Conservation (phyloP, 2,113 vertebrate species). For the Psephotus haematonotus region DNA sequence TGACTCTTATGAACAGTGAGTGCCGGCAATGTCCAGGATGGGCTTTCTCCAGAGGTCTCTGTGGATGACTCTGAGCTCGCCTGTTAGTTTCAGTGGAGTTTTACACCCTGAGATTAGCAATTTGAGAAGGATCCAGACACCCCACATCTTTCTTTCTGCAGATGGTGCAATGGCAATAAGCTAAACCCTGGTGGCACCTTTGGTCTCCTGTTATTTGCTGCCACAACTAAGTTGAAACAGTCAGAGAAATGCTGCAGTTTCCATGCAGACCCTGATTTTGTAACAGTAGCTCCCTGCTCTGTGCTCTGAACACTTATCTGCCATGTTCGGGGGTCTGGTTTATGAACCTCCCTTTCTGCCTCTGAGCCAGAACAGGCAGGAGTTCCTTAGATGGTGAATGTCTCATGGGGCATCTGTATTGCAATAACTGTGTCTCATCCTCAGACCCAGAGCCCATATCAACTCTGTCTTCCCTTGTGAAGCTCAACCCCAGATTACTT, state of each 20-base stretch:
- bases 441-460: background rate
- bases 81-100: background rate
- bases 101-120: background rate
- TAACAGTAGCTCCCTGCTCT: background rate
- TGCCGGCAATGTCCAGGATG: background rate
- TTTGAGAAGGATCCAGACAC: background rate
- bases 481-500: background rate
- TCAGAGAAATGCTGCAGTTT: background rate
- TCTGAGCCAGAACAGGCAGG: background rate
- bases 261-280: background rate
- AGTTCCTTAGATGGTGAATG: background rate
- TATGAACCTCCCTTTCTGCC: background rate
- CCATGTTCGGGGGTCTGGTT: background rate
- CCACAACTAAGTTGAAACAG: background rate
- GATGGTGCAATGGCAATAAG: background rate
- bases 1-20: fast-evolving
- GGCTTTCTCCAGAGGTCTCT: background rate
- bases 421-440: background rate
- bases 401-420: background rate
- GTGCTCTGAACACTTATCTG: background rate
- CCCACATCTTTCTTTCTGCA: background rate
- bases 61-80: background rate
- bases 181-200: background rate
- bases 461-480: background rate
- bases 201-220: background rate